Conservation (phyloP, 2,113 vertebrate species). For the Fulica atra region DNA sequence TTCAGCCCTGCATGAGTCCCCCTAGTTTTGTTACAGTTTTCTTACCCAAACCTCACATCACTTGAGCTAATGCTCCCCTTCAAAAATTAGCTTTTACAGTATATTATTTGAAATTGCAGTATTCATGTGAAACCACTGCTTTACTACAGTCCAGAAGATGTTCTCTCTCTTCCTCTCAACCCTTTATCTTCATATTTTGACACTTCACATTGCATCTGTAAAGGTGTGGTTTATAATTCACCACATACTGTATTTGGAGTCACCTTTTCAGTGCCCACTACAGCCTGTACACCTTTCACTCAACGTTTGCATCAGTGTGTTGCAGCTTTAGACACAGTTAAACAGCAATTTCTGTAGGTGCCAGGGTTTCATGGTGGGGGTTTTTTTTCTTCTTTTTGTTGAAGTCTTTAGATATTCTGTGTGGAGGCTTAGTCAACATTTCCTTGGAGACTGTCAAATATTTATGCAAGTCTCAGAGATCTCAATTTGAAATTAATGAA, state of each 20-base stretch:
- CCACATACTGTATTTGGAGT: background rate
- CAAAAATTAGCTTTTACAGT: background rate
- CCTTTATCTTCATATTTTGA: background rate
- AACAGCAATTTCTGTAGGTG: slow-evolving; percentile 23
- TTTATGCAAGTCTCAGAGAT: slow-evolving; percentile 67
- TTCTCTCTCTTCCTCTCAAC: background rate
- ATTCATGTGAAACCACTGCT: background rate
- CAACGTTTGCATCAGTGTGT: background rate
- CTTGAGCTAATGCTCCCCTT: background rate
- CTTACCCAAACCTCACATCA: background rate
- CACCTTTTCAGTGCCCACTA: background rate
- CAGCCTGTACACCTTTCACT: background rate
- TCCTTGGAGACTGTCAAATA: slow-evolving; percentile 69
- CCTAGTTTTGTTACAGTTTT: background rate
- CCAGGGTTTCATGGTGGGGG: background rate
- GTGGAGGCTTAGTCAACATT: slow-evolving; percentile 58
- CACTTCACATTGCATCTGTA: background rate
- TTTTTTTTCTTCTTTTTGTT: background rate
- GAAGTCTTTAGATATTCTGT: slow-evolving; percentile 28
- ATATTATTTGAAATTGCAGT: background rate
- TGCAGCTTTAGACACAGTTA: slow-evolving; percentile 23
- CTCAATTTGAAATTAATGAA: slow-evolving; percentile 71
- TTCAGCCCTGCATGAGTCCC: background rate
- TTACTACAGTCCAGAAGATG: background rate
- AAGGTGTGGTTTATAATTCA: background rate